Evolutionary conservation across 2,113 vertebrate species (phyloP).

Genomic region (Pteropus alecto): DNA sequence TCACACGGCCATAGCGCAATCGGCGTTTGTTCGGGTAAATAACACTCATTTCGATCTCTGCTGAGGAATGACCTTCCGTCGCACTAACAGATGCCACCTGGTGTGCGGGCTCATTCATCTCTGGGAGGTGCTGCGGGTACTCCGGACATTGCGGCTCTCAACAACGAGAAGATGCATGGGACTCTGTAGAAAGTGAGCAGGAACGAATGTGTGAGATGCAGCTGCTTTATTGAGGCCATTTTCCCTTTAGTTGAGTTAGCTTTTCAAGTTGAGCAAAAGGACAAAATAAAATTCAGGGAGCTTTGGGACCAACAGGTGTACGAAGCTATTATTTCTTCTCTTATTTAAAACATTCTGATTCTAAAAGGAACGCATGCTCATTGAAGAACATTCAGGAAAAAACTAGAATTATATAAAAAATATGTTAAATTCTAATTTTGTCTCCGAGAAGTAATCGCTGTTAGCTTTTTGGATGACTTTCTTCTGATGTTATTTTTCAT

Average conservation of each 20-base stretch:
- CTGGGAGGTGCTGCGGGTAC: accelerated
- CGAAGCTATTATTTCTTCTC: neutral
- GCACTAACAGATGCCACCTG: neutral
- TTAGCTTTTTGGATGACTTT: neutral
- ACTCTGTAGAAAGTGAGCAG: neutral
- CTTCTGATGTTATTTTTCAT: neutral
- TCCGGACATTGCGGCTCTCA: accelerated
- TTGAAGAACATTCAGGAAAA: neutral
- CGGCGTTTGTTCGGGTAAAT: neutral
- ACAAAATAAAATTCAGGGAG: neutral
- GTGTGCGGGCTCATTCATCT: accelerated
- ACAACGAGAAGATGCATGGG: neutral
- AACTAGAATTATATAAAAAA: neutral
- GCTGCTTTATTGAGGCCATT: neutral
- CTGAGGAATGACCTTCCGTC: neutral
- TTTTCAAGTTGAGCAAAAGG: neutral
- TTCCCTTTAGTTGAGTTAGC: neutral
- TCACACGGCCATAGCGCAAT: neutral
- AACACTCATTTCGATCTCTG: neutral
- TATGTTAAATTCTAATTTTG: neutral
- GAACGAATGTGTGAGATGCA: neutral
- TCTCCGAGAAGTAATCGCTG: neutral
- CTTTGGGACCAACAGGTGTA: neutral
- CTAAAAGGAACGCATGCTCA: neutral
- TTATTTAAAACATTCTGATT: neutral